Evolutionary conservation across 2,888 invertebrate species (phyloP), one percentile per base, ranked within the genome.

Genomic region (Eupeodes latifasciatus): DNA sequence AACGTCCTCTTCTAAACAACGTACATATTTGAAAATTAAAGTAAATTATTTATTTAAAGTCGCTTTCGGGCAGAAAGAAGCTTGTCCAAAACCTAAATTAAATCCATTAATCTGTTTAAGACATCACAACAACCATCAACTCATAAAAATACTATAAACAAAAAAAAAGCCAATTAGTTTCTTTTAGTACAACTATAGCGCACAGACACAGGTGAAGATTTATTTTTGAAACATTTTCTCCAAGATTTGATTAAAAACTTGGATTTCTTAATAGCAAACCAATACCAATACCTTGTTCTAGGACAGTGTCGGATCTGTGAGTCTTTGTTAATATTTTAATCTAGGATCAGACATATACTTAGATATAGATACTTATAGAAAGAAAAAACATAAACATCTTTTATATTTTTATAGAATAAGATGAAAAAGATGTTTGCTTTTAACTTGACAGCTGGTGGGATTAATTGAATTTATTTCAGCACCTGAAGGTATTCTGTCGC

Each of bases 321-420:
- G 81, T 66, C 81, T 78, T 88, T 85, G 88, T 88, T 88, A 88
- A 88, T 85, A 88, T 85, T 88, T 88, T 88, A 85, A 88, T 85
- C 88, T 66, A 36, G 78, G 81, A 78, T 88, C 81, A 78, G 74
- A 85, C 12, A 19, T 19, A 19, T 19, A 49, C 11, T 5, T 11
- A 47, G 55, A 27, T 36, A 4, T 11, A 51, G 59, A 57, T 5
- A 40, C 7, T 14, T 19, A 4, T 11, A 51, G 59, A 57, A 9
- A 40, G 11, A 12, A 19, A 5, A 27, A 27, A 27, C 1, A 27
- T 6, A 55, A 44, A 72, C 27, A 59, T 57, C 34, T 57, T 40
- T 53, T 5, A 5, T 19, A 19, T 19, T 19, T 59, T 57, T n/a
- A 67, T 9, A 47, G 12, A 51, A 71, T 40, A 66, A 61, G 44